Conservation (phyloP, 2,797 vertebrate genomes). For the Sebastes goodei region DNA sequence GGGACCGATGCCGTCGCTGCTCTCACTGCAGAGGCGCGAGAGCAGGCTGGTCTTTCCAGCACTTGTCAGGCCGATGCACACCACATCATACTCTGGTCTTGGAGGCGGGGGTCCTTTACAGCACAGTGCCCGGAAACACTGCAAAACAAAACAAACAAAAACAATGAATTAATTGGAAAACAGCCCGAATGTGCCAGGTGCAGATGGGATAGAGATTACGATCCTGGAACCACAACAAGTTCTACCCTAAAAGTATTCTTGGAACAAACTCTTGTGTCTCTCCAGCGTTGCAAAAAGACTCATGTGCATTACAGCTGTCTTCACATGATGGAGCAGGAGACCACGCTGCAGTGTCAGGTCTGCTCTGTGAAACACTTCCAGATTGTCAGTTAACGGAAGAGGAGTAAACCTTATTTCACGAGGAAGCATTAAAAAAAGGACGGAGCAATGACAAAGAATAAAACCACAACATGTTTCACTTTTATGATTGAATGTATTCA, state of each 20-base stretch:
- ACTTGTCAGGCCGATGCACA: constrained; percentile 96
- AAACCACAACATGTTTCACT: neutral
- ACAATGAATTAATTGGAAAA: neutral
- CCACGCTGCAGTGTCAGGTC: neutral
- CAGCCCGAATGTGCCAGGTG: neutral
- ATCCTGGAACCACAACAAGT: neutral
- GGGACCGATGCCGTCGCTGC: constrained; percentile 87
- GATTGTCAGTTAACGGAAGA: constrained; percentile 13
- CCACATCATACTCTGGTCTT: constrained; percentile 96
- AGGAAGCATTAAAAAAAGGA: neutral
- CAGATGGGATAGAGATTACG: neutral
- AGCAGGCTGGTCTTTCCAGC: constrained; percentile 96
- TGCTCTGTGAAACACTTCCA: neutral
- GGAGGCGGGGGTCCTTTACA: constrained; percentile 96
- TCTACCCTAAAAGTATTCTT: neutral
- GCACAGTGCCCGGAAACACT: constrained; percentile 99
- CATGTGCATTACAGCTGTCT: neutral
- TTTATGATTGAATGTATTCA: constrained; percentile 1
- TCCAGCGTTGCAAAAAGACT: neutral
- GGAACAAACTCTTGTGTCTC: neutral
- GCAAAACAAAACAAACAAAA: constrained; percentile 43
- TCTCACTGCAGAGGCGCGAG: constrained; percentile 94
- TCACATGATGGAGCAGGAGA: neutral
- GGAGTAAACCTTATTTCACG: neutral
- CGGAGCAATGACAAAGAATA: neutral